Evolutionary conservation across 2,888 invertebrate genomes (phyloP).

Genomic region (Lottia gigantea): DNA sequence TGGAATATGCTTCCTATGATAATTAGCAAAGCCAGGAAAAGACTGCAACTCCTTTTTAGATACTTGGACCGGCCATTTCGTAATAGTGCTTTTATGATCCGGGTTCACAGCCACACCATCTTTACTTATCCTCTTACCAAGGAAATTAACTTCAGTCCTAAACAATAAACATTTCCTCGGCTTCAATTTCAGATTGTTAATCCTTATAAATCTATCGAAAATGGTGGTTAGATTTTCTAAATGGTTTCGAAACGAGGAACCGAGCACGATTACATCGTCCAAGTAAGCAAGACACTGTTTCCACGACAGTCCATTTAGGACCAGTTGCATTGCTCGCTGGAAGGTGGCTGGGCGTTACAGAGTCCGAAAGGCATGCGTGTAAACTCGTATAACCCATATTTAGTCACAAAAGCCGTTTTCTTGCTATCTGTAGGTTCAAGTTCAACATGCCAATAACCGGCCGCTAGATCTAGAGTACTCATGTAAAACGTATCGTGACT

Average conservation of each 20-base stretch:
- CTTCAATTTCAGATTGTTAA: slow-evolving; percentile 28
- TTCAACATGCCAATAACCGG: slow-evolving; percentile 29
- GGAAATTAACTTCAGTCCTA: slow-evolving; percentile 22
- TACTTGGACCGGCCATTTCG: slow-evolving; percentile 27
- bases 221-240: slow-evolving; percentile 25
- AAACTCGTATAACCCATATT: slow-evolving; percentile 34
- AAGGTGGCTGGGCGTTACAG: slow-evolving; percentile 37
- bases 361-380: slow-evolving; percentile 34
- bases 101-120: slow-evolving; percentile 20
- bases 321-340: slow-evolving; percentile 27
- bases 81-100: slow-evolving; percentile 17
- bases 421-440: slow-evolving; percentile 22
- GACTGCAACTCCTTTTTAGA: not conserved
- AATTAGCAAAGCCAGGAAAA: slow-evolving; percentile 34
- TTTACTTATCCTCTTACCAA: slow-evolving; percentile 25
- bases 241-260: slow-evolving; percentile 28
- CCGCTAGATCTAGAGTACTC: slow-evolving; percentile 29
- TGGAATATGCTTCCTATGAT: slow-evolving; percentile 30
- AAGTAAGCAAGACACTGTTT: slow-evolving; percentile 34
- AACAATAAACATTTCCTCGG: slow-evolving; percentile 33
- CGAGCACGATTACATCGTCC: slow-evolving; percentile 38
- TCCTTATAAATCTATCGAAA: slow-evolving; percentile 10
- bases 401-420: slow-evolving; percentile 37
- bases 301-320: too few relatives aligned
- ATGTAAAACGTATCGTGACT: not conserved